Evolutionary conservation across 1,140 invertebrate species (phyloP).

Genomic region (Rhyzopertha dominica): DNA sequence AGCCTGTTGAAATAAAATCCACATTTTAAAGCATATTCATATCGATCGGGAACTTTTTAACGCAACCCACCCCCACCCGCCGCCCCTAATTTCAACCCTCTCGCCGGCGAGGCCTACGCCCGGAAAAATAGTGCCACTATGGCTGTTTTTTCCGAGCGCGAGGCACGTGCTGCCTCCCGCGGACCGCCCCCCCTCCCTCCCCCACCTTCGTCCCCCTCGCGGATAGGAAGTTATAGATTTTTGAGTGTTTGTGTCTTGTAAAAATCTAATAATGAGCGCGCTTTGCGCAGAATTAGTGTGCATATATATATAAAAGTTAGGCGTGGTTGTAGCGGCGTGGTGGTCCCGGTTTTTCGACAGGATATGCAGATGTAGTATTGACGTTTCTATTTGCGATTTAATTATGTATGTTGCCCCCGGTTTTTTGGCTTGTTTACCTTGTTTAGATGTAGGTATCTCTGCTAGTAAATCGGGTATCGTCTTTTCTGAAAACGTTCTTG

Average conservation of each 20-base stretch:
- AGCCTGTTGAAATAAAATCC: slow-evolving; percentile 30
- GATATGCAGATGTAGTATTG: slow-evolving; percentile 41
- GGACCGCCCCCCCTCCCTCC: no score
- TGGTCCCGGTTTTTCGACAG: slow-evolving; percentile 24
- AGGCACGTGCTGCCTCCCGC: no score
- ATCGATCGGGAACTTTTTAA: slow-evolving; percentile 28
- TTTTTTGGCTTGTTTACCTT: slow-evolving; percentile 30
- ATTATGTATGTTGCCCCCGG: slow-evolving; percentile 35
- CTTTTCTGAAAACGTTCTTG: neutral
- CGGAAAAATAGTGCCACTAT: slow-evolving; percentile 18
- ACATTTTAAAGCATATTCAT: slow-evolving; percentile 30
- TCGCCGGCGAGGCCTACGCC: slow-evolving; percentile 22
- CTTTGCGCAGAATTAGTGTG: slow-evolving; percentile 36
- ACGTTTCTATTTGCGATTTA: slow-evolving; percentile 43
- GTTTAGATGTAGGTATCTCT: slow-evolving; percentile 16
- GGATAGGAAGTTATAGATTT: slow-evolving; percentile 40
- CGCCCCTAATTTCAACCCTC: slow-evolving; percentile 16
- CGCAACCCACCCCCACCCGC: slow-evolving; percentile 9
- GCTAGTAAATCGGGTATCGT: neutral
- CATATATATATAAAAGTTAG: slow-evolving; percentile 34
- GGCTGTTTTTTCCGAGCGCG: slow-evolving; percentile 17
- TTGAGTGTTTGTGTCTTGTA: slow-evolving; percentile 38
- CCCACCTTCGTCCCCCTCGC: no score
- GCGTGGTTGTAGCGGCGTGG: slow-evolving; percentile 29
- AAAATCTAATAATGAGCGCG: slow-evolving; percentile 34